Conservation (phyloP, 2,888 invertebrate species). For the Epirrhoe tristata region DNA sequence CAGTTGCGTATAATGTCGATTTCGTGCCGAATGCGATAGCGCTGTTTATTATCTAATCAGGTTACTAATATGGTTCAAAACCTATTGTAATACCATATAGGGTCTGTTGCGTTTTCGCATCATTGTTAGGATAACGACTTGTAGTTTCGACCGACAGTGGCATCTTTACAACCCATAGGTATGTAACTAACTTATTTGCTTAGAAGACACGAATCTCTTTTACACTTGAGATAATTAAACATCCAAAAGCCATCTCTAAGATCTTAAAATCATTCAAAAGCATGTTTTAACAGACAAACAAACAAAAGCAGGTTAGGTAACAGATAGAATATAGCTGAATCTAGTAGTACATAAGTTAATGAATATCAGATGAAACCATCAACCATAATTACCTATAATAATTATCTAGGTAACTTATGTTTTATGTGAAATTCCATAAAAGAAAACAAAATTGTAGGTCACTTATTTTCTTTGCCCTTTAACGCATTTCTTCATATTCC, state of each 20-base stretch:
- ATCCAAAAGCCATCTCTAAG: too few relatives aligned
- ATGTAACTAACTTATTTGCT: too few relatives aligned
- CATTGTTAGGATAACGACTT: conserved; percentile 7
- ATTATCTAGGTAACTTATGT: background rate
- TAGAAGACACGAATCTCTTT: too few relatives aligned
- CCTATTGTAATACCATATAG: conserved; percentile 17
- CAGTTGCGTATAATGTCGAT: conserved; percentile 74
- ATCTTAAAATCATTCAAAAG: too few relatives aligned
- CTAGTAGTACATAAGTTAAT: too few relatives aligned
- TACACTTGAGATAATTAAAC: too few relatives aligned
- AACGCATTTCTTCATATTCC: conserved; percentile 6
- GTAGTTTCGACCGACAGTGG: background rate
- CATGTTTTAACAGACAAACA: too few relatives aligned
- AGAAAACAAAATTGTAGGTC: conserved; percentile 1
- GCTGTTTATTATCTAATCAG: conserved; percentile 41
- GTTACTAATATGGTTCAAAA: conserved; percentile 43
- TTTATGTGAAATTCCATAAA: background rate
- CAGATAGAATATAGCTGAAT: too few relatives aligned
- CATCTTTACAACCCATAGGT: too few relatives aligned
- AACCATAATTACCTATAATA: background rate
- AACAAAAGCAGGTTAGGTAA: too few relatives aligned
- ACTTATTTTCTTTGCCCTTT: conserved; percentile 18
- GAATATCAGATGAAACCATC: background rate
- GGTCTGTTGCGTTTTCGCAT: conserved; percentile 26
- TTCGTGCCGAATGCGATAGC: conserved; percentile 62